Conservation (phyloP, 2,113 vertebrate genomes). For the Eolophus roseicapilla region DNA sequence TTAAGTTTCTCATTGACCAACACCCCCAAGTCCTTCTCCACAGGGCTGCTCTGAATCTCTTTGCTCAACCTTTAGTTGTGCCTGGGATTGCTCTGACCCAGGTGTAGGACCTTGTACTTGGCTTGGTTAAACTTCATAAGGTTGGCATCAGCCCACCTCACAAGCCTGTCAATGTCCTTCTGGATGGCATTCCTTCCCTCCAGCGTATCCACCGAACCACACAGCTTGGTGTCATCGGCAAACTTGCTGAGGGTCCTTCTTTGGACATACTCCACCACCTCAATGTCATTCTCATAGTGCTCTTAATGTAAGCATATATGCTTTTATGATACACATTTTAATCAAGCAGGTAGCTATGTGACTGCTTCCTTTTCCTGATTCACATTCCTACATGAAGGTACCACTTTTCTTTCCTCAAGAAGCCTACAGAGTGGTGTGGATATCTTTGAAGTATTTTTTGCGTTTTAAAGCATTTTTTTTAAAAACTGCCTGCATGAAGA, state of each 20-base stretch:
- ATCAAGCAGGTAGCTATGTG: background rate
- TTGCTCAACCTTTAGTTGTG: too few relatives aligned
- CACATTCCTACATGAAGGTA: background rate
- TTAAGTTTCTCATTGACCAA: too few relatives aligned
- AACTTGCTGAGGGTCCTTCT: too few relatives aligned
- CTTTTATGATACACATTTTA: background rate
- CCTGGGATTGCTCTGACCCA: too few relatives aligned
- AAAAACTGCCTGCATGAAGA: background rate
- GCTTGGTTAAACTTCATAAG: too few relatives aligned
- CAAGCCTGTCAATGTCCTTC: too few relatives aligned
- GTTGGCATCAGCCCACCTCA: too few relatives aligned
- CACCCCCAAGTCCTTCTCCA: too few relatives aligned
- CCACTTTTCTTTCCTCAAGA: background rate
- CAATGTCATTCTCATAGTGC: background rate
- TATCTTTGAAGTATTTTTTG: background rate
- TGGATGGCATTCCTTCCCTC: too few relatives aligned
- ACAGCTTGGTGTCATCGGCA: too few relatives aligned
- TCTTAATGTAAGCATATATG: background rate
- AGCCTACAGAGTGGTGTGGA: background rate
- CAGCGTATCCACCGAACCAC: rapidly evolving
- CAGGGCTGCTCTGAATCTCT: too few relatives aligned
- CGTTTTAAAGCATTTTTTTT: background rate
- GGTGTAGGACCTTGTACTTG: too few relatives aligned
- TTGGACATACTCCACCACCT: background rate
- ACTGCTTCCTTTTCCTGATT: background rate